These are phyloP conservation scores for Pachypanchax playfairii DNA, from an alignment of 2,113 vertebrate species.

Conservation along the genomic window DNA sequence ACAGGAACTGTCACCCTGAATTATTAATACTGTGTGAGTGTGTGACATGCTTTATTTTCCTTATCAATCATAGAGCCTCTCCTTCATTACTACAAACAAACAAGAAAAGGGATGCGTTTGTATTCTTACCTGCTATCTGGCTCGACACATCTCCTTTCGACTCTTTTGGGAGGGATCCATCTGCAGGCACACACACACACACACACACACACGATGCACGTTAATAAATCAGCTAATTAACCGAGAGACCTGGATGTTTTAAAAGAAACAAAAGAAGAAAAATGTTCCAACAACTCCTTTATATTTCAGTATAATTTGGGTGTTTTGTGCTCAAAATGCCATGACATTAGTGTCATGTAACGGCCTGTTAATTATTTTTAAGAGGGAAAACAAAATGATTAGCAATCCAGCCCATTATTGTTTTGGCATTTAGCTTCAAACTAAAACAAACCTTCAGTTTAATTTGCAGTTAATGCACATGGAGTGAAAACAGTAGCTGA, in stretches of 20 bases:
- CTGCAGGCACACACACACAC: slow-evolving; percentile 47
- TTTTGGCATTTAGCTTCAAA: not conserved
- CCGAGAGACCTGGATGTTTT: too few species aligned
- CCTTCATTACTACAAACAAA: not conserved
- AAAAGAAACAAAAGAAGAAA: not conserved
- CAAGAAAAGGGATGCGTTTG: not conserved
- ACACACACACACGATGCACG: too few species aligned
- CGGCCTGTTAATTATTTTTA: not conserved
- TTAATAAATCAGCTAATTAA: too few species aligned
- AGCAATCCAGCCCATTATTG: not conserved
- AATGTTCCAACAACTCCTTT: too few species aligned
- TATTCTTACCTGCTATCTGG: slow-evolving; percentile 70
- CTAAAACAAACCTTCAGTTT: not conserved
- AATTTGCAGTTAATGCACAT: not conserved
- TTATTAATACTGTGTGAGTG: slow-evolving; percentile 27
- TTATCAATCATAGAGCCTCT: not conserved
- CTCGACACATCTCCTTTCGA: slow-evolving; percentile 74
- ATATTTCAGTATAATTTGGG: too few species aligned
- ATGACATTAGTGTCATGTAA: not conserved
- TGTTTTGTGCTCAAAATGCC: too few species aligned
- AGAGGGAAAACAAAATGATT: not conserved
- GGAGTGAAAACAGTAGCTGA: not conserved
- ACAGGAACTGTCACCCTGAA: slow-evolving; percentile 40
- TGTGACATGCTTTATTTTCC: not conserved
- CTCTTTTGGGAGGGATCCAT: slow-evolving; percentile 75